These are phyloP conservation scores for Equus quagga DNA, from an alignment of 2,113 vertebrate species.

Conservation along the genomic window DNA sequence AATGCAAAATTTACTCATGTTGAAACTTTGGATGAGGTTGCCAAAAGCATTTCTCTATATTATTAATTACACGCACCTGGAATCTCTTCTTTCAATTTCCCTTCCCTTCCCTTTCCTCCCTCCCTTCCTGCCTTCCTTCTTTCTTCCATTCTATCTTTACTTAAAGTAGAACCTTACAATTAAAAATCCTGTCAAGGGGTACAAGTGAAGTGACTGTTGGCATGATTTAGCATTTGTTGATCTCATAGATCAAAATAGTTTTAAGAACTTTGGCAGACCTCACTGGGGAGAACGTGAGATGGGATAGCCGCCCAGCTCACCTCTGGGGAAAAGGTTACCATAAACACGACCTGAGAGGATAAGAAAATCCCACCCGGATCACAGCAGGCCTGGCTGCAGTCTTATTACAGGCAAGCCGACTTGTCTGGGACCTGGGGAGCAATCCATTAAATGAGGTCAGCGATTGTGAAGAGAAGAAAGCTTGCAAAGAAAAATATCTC, in stretches of 20 bases:
- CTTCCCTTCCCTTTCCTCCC: too few species aligned
- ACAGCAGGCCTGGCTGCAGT: conserved; percentile 47
- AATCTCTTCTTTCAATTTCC: background rate
- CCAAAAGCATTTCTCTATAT: background rate
- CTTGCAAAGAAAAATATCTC: conserved; percentile 24
- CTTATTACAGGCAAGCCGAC: background rate
- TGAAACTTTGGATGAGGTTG: background rate
- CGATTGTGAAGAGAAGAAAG: background rate
- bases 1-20: background rate
- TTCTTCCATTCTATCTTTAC: background rate
- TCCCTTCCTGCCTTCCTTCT: background rate
- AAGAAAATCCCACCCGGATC: conserved; percentile 18
- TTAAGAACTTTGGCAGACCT: conserved; percentile 71
- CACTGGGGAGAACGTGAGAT: background rate
- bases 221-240: background rate
- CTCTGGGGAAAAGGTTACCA: conserved; percentile 53
- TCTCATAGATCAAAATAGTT: conserved; percentile 27
- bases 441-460: background rate
- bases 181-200: background rate
- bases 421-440: background rate
- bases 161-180: conserved; percentile 29
- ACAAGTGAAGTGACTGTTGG: background rate
- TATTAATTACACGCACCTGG: background rate
- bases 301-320: conserved; percentile 33
- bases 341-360: conserved; percentile 53